Evolutionary conservation across 2,113 vertebrate species (phyloP), one percentile per base, ranked within the genome.

Genomic region (Sakesphorus luctuosus): DNA sequence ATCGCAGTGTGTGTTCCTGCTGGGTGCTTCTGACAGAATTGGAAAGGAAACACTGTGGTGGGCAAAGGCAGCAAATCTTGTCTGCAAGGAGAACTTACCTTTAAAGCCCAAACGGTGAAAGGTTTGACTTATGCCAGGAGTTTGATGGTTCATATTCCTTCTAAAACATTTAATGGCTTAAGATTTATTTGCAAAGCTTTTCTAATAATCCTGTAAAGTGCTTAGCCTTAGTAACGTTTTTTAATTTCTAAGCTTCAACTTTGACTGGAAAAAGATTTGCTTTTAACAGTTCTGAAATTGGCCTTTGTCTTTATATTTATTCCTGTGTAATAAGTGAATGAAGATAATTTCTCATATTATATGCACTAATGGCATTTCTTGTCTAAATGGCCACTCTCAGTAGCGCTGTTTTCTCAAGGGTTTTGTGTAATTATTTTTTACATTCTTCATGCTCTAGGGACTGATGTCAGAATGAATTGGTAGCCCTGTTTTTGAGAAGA

Each of bases 181-280:
- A 92, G 89, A 72, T 82, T 77, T 94, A 72, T 91, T 94, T 94
- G 80, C 65, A 82, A 68, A 89, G 66, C 49, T 95, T 65, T 89
- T 84, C 58, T 87, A 78, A 75, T 91, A 90, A 81, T 81, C 80
- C 77, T 78, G 11, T 82, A 13, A 94, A 89, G 36, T 84, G 35
- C 68, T 96, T 92, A 90, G 44, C n/a, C 3, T 5, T 59, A 44
- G 18, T 58, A 69, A 59, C 43, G 33, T 52, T 25, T 92, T 88
- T 66, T 40, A 49, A 73, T 82, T 93, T 84, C 33, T 77, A 66
- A 90, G n/a, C 50, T 77, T 21, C 82, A 53, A 6, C 46, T 90
- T 90, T 33, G 52, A 90, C 68, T 76, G 59, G 46, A 73, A 80
- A 28, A 85, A 25, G 24, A 83, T 62, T 85, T 65, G 7, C 61